These are phyloP conservation scores for Sebastes umbrosus DNA, from an alignment of 2,797 vertebrate genomes.

Conservation along the genomic window DNA sequence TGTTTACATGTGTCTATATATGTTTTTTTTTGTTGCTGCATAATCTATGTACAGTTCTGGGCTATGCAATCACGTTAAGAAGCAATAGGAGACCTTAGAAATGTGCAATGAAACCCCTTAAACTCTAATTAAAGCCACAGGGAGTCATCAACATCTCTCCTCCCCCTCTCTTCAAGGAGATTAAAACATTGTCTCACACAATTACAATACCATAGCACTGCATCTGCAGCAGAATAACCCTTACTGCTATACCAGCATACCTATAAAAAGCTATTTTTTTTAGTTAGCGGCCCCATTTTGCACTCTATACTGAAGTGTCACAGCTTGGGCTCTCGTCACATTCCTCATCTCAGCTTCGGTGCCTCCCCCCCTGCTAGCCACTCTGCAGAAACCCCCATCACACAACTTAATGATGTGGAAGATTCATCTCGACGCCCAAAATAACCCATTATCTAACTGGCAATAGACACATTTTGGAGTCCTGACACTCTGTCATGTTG, in stretches of 20 bases:
- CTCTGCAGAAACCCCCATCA: slow-evolving; percentile 55
- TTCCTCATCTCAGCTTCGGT: slow-evolving; percentile 51
- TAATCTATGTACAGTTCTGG: background rate
- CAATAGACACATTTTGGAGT: slow-evolving; percentile 56
- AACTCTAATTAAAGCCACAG: slow-evolving; percentile 59
- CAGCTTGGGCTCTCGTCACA: slow-evolving; percentile 47
- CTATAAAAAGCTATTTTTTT: slow-evolving; percentile 10
- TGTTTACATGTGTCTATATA: background rate
- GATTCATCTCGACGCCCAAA: slow-evolving; percentile 66
- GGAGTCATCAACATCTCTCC: slow-evolving; percentile 32
- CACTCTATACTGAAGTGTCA: slow-evolving; percentile 50
- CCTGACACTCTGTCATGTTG: slow-evolving; percentile 58
- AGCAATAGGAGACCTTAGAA: slow-evolving; percentile 15
- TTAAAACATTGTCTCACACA: slow-evolving; percentile 7
- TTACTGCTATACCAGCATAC: background rate
- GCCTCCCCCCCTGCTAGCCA: slow-evolving; percentile 40
- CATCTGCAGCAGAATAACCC: background rate
- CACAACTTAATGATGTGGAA: slow-evolving; percentile 69
- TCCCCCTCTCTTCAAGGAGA: slow-evolving; percentile 2
- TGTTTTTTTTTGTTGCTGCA: background rate
- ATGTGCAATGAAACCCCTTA: slow-evolving; percentile 39
- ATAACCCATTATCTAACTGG: slow-evolving; percentile 69
- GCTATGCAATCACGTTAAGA: slow-evolving; percentile 33
- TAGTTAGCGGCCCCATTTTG: slow-evolving; percentile 39
- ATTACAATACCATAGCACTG: background rate